phyloP scores from a whole-genome alignment of 2,888 invertebrate species.

The Hirudinaria manillensis region DNA sequence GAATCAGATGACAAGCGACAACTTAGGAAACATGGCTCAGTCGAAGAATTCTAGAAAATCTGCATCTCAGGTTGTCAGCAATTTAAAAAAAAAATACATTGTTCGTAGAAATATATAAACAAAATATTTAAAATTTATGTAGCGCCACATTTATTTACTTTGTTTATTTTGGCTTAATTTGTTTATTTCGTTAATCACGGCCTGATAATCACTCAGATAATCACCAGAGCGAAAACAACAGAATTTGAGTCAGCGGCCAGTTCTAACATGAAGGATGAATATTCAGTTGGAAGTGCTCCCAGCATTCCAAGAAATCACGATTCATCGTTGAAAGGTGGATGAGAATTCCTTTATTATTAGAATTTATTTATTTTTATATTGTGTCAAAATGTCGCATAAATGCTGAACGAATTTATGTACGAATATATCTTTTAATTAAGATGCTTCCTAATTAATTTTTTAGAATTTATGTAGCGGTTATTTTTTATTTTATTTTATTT shows the following conservation, averaged over 20 bases:
- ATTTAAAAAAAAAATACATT: neutral
- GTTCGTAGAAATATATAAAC: neutral
- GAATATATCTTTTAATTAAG: too few relatives aligned
- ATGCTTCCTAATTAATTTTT: too few relatives aligned
- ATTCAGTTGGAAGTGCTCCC: conserved; percentile 25
- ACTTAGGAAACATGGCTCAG: conserved; percentile 35
- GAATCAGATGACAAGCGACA: conserved; percentile 14
- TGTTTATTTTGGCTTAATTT: neutral
- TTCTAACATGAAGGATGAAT: conserved; percentile 15
- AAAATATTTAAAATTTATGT: neutral
- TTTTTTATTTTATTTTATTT: too few relatives aligned
- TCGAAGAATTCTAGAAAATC: conserved; percentile 35
- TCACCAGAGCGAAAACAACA: conserved; percentile 32
- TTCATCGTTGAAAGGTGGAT: conserved; percentile 2
- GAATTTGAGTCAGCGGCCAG: conserved; percentile 31
- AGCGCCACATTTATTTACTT: neutral
- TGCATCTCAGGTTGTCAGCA: conserved; percentile 35
- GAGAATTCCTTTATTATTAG: neutral
- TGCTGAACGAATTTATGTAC: too few relatives aligned
- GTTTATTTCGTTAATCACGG: neutral
- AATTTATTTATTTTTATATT: neutral
- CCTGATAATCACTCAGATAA: too few relatives aligned
- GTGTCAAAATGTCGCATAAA: too few relatives aligned
- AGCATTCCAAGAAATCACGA: conserved; percentile 14
- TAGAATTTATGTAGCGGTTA: too few relatives aligned